These are phyloP conservation scores for Phaonia tiefii DNA, from an alignment of 2,888 invertebrate species.

Conservation along the genomic window DNA sequence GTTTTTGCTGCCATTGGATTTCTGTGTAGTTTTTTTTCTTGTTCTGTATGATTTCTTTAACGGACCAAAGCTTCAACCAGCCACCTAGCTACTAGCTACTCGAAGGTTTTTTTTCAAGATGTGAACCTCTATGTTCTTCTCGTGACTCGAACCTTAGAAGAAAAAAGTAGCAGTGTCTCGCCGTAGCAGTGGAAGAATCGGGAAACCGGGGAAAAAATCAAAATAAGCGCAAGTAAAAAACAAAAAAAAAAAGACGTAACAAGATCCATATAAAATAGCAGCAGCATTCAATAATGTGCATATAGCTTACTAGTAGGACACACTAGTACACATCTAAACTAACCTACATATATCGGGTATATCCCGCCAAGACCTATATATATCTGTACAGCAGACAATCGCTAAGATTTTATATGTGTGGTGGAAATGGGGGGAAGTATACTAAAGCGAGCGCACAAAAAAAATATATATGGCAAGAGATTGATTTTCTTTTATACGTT, in stretches of 20 bases:
- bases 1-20: conserved; percentile 49
- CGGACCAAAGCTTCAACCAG: conserved; percentile 49
- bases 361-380: conserved; percentile 29
- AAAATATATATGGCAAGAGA: conserved; percentile 66
- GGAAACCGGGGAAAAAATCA: conserved; percentile 40
- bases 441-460: neutral
- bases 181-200: conserved; percentile 30
- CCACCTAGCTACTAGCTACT: conserved; percentile 64
- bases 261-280: conserved; percentile 39
- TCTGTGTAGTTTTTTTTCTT: conserved; percentile 50
- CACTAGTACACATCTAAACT: conserved; percentile 41
- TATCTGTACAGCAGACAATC: neutral
- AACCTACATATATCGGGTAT: conserved; percentile 7
- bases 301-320: conserved; percentile 42
- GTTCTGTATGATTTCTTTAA: conserved; percentile 43
- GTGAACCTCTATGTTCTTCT: conserved; percentile 69
- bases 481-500: conserved; percentile 78
- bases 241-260: neutral
- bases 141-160: conserved; percentile 71
- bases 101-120: conserved; percentile 69
- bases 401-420: neutral
- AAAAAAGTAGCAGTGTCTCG: conserved; percentile 65
- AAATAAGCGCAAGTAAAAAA: conserved; percentile 17
- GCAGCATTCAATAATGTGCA: conserved; percentile 61
- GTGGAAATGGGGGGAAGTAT: neutral